Evolutionary conservation across 2,797 vertebrate species (phyloP).

Genomic region (Tokudaia muenninki): DNA sequence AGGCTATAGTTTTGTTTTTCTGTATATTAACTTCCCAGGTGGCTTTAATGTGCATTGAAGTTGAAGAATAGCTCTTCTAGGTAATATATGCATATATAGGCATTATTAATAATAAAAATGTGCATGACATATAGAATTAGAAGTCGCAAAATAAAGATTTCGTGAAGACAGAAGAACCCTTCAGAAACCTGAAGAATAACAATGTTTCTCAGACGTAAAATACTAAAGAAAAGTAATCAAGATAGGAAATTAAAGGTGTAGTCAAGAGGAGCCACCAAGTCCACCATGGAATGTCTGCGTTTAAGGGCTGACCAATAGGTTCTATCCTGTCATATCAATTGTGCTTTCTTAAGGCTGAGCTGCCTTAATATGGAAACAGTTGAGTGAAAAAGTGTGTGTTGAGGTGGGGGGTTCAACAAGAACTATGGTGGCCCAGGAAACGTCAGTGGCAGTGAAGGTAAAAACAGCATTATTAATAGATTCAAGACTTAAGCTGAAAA

Average conservation of each 20-base stretch:
- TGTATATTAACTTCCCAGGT: conserved; percentile 31
- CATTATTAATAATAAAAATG: conserved; percentile 18
- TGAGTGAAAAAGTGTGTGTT: background rate
- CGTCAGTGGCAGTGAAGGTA: background rate
- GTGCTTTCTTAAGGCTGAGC: background rate
- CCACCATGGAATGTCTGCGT: background rate
- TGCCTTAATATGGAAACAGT: background rate
- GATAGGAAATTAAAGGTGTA: background rate
- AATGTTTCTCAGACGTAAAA: background rate
- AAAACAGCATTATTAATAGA: background rate
- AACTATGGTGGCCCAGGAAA: background rate
- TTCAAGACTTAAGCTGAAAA: background rate
- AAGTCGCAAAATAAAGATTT: conserved; percentile 43
- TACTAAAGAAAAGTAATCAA: background rate
- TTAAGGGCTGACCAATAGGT: background rate
- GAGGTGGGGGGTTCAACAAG: background rate
- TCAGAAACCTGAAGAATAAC: background rate
- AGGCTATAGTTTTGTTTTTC: background rate
- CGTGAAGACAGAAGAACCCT: background rate
- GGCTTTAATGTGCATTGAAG: background rate
- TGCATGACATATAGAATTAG: background rate
- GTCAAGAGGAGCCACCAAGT: background rate
- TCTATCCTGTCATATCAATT: background rate
- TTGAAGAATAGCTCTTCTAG: background rate
- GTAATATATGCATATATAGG: background rate